Conservation (phyloP, 1,140 invertebrate genomes). For the Aleiodes sp. region DNA sequence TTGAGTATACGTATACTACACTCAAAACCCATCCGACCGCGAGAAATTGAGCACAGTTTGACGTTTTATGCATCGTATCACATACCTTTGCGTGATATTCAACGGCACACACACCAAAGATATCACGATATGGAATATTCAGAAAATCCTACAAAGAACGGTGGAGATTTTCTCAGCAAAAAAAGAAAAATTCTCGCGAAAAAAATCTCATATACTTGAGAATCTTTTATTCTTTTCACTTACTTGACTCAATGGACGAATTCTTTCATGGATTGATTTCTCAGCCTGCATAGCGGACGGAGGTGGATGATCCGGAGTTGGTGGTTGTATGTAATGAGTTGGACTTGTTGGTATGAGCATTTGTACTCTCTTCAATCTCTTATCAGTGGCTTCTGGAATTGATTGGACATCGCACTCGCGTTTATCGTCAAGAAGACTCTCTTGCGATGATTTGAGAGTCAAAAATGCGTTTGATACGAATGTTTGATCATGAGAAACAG, state of each 20-base stretch:
- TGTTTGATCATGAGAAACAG: conserved; percentile 57
- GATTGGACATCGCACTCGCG: conserved; percentile 57
- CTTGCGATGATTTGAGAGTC: conserved; percentile 72
- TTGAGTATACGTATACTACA: conserved; percentile 10
- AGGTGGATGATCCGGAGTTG: conserved; percentile 93
- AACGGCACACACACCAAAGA: background rate
- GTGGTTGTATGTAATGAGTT: conserved; percentile 89
- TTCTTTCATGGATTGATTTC: conserved; percentile 88
- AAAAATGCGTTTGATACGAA: conserved; percentile 71
- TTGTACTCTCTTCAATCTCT: conserved; percentile 60
- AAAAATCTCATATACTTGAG: background rate
- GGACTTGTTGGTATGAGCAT: conserved; percentile 78
- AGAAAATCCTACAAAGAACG: background rate
- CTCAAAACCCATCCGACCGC: background rate
- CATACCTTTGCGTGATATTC: background rate
- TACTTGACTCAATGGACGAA: conserved; percentile 89
- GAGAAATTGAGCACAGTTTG: conserved; percentile 28
- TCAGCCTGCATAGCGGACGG: conserved; percentile 91
- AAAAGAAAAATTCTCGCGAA: background rate
- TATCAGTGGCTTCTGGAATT: conserved; percentile 54
- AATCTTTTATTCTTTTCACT: conserved; percentile 42
- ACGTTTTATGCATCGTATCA: background rate
- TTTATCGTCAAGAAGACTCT: conserved; percentile 71
- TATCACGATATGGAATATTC: background rate
- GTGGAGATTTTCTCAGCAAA: background rate